These are phyloP conservation scores for Drosophila mettleri DNA, from an alignment of 2,888 invertebrate genomes.

Conservation along the genomic window DNA sequence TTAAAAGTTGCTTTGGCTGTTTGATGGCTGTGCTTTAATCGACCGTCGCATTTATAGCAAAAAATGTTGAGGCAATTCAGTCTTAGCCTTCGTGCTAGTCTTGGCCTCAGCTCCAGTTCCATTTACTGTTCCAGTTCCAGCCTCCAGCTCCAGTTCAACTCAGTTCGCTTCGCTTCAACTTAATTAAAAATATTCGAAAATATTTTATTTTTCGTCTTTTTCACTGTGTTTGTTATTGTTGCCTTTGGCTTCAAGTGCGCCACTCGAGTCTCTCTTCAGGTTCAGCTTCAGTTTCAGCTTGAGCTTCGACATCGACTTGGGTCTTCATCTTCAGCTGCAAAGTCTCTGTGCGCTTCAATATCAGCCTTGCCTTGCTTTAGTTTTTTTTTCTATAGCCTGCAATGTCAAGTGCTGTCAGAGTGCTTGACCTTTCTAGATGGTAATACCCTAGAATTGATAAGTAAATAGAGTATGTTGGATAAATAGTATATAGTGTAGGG, in stretches of 20 bases:
- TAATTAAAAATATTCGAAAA: slow-evolving; percentile 54
- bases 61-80: slow-evolving; percentile 36
- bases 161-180: slow-evolving; percentile 29
- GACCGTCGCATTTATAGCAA: slow-evolving; percentile 67
- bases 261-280: slow-evolving; percentile 37
- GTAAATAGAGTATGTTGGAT: not conserved
- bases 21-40: slow-evolving; percentile 60
- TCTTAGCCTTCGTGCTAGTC: slow-evolving; percentile 4
- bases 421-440: slow-evolving; percentile 44
- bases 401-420: slow-evolving; percentile 69
- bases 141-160: slow-evolving; percentile 18
- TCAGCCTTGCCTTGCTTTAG: slow-evolving; percentile 40
- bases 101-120: slow-evolving; percentile 17
- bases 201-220: slow-evolving; percentile 11
- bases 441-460: not conserved
- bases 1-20: slow-evolving; percentile 70
- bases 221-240: slow-evolving; percentile 18
- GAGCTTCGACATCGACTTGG: not conserved
- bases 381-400: slow-evolving; percentile 34
- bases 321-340: not conserved
- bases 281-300: slow-evolving; percentile 10
- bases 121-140: slow-evolving; percentile 15
- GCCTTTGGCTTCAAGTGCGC: slow-evolving; percentile 19
- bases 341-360: slow-evolving; percentile 2
- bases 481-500: not conserved